These are phyloP conservation scores for Macroglossus sobrinus DNA, from an alignment of 2,113 vertebrate genomes.

Conservation along the genomic window DNA sequence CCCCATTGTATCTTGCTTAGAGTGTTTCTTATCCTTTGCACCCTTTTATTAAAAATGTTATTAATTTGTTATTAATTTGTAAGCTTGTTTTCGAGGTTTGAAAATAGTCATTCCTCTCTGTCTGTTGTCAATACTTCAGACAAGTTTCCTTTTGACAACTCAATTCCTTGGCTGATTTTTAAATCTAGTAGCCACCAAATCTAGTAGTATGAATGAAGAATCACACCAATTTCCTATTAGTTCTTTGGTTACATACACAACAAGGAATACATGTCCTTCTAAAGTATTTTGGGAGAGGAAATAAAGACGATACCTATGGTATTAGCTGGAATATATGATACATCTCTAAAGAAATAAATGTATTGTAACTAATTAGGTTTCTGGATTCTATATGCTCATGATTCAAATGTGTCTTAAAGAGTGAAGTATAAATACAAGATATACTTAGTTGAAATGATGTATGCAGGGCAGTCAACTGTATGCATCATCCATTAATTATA, in stretches of 20 bases:
- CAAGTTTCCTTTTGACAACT: background rate
- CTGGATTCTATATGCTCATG: constrained; percentile 1
- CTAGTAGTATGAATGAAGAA: background rate
- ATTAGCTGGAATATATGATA: background rate
- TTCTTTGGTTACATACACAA: background rate
- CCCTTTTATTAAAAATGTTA: background rate
- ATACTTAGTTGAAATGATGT: background rate
- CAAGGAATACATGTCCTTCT: background rate
- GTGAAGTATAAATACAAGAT: background rate
- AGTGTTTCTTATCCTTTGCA: background rate
- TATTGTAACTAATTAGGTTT: constrained; percentile 55
- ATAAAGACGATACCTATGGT: background rate
- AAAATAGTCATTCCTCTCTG: background rate
- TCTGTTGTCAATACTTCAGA: background rate
- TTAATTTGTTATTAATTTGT: background rate
- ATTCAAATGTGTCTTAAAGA: background rate
- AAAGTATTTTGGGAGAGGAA: constrained; percentile 20
- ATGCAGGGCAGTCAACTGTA: background rate
- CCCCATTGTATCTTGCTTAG: background rate
- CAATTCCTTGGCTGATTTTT: background rate
- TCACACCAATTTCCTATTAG: background rate
- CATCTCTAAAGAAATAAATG: background rate
- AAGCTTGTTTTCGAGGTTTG: background rate
- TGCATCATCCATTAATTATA: background rate
- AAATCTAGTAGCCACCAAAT: background rate